phyloP scores from a whole-genome alignment of 2,888 invertebrate species.

The Sphinx pinastri region DNA sequence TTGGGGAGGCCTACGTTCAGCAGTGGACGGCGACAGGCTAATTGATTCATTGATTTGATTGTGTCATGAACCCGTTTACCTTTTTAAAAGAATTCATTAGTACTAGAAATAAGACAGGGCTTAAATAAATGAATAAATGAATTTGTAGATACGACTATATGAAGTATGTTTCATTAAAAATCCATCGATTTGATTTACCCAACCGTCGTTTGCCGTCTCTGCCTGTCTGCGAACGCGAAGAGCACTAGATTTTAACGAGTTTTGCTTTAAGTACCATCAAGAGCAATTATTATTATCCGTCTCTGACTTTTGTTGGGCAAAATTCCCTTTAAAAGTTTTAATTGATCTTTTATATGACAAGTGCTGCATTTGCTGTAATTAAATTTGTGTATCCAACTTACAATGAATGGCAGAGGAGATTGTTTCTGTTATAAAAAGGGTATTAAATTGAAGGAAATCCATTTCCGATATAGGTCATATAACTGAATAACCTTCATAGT shows the following conservation, averaged over 20 bases:
- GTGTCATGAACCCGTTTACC: background rate
- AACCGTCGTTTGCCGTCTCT: constrained; percentile 40
- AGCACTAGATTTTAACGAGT: constrained; percentile 76
- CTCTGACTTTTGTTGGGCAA: constrained; percentile 52
- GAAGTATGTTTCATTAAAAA: background rate
- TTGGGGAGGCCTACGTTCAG: too few species aligned
- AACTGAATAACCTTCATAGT: too few species aligned
- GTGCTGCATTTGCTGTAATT: constrained; percentile 21
- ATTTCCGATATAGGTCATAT: too few species aligned
- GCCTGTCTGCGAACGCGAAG: constrained; percentile 48
- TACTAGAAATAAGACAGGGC: background rate
- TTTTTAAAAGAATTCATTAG: background rate
- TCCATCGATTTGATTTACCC: constrained; percentile 37
- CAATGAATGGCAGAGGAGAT: background rate
- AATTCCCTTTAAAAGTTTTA: constrained; percentile 56
- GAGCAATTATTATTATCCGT: constrained; percentile 64
- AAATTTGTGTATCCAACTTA: constrained; percentile 5
- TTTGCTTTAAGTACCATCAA: constrained; percentile 60
- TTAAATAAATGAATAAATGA: background rate
- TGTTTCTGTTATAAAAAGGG: too few species aligned
- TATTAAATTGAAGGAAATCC: too few species aligned
- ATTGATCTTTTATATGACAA: constrained; percentile 48
- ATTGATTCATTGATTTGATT: too few species aligned
- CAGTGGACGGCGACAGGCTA: too few species aligned
- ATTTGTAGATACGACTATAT: background rate